Base-by-base conservation (phyloP, 2,797 vertebrate genomes). In the Cuniculus paca region DNA sequence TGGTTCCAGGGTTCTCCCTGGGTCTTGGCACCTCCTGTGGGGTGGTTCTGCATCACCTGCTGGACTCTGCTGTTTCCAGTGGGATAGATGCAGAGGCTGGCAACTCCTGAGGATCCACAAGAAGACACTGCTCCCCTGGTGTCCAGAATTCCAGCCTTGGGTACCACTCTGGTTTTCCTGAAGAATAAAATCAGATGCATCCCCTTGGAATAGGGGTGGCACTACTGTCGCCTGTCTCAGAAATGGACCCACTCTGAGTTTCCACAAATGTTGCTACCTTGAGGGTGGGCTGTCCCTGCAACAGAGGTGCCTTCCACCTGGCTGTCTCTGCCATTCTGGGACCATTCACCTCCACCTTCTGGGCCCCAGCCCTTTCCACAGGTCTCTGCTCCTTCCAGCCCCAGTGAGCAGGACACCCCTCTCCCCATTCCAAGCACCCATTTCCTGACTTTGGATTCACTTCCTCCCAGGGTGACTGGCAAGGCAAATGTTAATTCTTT, bases 121-220 rank as follows among this genome's bases (percentile, higher is more conserved):
- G 22, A 52, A 94, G 31, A 68, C 1, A 1, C 13, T 36, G 28
- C 39, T 70, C 60, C 79, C 45, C 19, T 75, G 4, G 8, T 31
- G 11, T 80, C 34, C 26, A 60, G 5, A 54, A 42, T 5, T 1
- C 45, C 63, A 52, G 2, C 4, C 0, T 0, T 70, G n/a, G 3
- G 12, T 45, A 31, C 0, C 50, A 17, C 52, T 42, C 0, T 22
- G 17, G 28, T 36, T 85, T 88, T 8, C 56, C 48, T 60, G 39
- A 20, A 77, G 52, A 26, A 45, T n/a, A 39, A 56, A 75, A 58
- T 74, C 31, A 60, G 28, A 68, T 31, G 3, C n/a, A 20, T 13
- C 1, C 0, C 12, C n/a, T 39, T 50, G 34, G 63, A 77, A 52
- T 0, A 31, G 31, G 1, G 20, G 17, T 31, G 10, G 16, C 31